These are phyloP conservation scores for Acridotheres tristis DNA, from an alignment of 2,797 vertebrate genomes.

Conservation along the genomic window DNA sequence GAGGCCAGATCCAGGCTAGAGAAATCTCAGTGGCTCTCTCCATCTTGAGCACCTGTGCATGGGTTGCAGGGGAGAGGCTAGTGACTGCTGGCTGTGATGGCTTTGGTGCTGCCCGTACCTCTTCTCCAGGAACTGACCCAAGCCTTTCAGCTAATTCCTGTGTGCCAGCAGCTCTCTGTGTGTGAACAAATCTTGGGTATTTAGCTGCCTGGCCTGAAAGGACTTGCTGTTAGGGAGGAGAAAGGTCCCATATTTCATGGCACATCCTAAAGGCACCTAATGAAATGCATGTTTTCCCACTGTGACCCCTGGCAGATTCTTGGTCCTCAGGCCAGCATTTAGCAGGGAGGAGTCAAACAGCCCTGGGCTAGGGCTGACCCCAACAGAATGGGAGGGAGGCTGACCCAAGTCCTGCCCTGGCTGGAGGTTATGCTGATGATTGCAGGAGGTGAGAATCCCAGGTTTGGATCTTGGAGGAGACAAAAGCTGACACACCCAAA, in stretches of 20 bases:
- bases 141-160: neutral
- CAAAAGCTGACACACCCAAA: neutral
- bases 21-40: neutral
- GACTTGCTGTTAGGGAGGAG: neutral
- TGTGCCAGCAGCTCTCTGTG: neutral
- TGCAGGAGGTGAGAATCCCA: neutral
- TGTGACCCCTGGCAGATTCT: neutral
- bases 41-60: neutral
- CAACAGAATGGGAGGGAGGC: accelerated
- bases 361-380: too few species aligned
- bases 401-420: neutral
- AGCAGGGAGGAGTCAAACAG: neutral
- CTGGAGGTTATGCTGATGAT: neutral
- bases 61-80: neutral
- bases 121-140: neutral
- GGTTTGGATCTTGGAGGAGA: neutral
- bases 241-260: neutral
- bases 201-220: neutral
- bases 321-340: accelerated
- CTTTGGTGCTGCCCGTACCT: neutral
- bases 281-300: neutral
- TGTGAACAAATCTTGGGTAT: neutral
- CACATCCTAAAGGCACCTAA: neutral
- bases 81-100: neutral
- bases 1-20: neutral